phyloP scores from a whole-genome alignment of 2,797 vertebrate genomes.

The Rousettus madagascariensis region DNA sequence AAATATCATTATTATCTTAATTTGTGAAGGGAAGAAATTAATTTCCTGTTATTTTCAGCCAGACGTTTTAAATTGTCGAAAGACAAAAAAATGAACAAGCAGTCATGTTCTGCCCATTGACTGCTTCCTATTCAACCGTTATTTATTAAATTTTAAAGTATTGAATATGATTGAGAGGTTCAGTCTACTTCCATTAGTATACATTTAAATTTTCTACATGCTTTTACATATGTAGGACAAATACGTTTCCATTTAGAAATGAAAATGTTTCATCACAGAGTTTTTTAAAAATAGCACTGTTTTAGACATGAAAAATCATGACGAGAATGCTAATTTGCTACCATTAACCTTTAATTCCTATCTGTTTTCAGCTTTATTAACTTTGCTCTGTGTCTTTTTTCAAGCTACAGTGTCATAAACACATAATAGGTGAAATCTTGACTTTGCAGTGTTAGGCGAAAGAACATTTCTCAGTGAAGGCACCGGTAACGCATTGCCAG shows the following conservation, averaged over 20 bases:
- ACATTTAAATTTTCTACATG: neutral
- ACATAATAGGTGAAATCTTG: constrained; percentile 80
- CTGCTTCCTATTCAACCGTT: neutral
- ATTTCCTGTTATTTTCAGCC: constrained; percentile 67
- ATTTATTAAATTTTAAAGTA: constrained; percentile 15
- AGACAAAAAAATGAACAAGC: constrained; percentile 20
- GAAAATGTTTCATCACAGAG: neutral
- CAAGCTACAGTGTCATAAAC: constrained; percentile 77
- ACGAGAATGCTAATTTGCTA: constrained; percentile 59
- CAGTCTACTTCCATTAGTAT: neutral
- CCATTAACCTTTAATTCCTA: constrained; percentile 67
- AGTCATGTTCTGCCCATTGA: neutral
- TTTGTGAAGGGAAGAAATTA: constrained; percentile 65
- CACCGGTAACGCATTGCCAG: constrained; percentile 73
- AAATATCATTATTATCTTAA: constrained; percentile 38
- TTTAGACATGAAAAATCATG: neutral
- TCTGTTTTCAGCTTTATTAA: constrained; percentile 66
- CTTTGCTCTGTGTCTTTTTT: constrained; percentile 73
- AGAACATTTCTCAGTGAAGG: constrained; percentile 82
- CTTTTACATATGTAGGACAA: neutral
- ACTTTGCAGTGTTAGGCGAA: constrained; percentile 80
- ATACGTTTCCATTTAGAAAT: neutral
- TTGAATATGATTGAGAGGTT: neutral
- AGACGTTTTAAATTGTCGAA: constrained; percentile 64
- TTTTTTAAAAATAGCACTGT: neutral